Evolutionary conservation across 2,888 invertebrate genomes (phyloP).

Genomic region (Catonia carolina): DNA sequence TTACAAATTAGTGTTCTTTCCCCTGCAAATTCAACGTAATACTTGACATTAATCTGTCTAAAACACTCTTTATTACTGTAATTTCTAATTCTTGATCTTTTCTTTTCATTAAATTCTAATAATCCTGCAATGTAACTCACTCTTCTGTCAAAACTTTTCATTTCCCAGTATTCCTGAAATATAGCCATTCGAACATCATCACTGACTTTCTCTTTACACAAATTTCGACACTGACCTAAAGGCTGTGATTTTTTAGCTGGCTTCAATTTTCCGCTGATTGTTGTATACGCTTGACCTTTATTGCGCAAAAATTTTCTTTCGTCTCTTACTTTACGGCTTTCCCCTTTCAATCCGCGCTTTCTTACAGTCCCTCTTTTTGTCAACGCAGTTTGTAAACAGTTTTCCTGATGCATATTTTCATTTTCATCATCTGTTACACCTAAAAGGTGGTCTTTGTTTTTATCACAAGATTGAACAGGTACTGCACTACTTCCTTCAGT

Average conservation of each 20-base stretch:
- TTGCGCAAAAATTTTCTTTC: background rate
- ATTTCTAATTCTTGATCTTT: conserved; percentile 1
- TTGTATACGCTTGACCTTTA: background rate
- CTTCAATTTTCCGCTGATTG: background rate
- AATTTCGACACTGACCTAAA: background rate
- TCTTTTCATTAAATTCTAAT: background rate
- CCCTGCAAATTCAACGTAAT: background rate
- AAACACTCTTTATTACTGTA: background rate
- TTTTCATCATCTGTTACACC: too few species aligned
- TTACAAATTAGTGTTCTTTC: background rate
- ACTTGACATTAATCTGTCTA: background rate
- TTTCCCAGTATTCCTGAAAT: background rate
- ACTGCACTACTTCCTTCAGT: too few species aligned
- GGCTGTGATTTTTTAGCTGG: background rate
- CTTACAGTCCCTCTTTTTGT: too few species aligned
- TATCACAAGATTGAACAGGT: too few species aligned
- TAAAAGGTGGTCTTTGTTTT: too few species aligned
- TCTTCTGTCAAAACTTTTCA: background rate
- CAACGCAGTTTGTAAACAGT: too few species aligned
- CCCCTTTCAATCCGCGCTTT: too few species aligned
- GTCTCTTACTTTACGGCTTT: background rate
- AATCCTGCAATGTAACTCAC: background rate
- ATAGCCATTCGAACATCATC: background rate
- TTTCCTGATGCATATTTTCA: too few species aligned
- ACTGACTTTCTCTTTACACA: background rate